Percentiles rank a stretch among this genome's conserved stretches.
Conservation (phyloP, 2,888 invertebrate species). For the Clostera curtula region DNA sequence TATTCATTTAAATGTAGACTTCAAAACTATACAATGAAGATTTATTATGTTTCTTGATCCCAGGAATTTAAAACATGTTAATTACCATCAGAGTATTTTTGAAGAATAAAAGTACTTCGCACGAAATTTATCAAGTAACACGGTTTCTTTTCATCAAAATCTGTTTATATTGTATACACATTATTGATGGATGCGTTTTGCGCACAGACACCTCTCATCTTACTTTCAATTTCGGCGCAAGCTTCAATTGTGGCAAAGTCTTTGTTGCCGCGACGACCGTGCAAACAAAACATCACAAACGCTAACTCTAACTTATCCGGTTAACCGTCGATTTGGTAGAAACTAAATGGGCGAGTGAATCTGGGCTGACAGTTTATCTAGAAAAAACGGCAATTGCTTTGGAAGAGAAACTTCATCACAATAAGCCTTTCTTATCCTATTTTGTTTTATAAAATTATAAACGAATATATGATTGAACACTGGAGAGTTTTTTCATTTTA, state of each 20-base stretch:
- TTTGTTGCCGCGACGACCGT: slow-evolving; percentile 31
- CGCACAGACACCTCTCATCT: slow-evolving; percentile 34
- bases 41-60: too few relatives aligned
- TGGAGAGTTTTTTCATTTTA: too few relatives aligned
- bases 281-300: slow-evolving; percentile 15
- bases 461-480: too few relatives aligned
- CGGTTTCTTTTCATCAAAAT: slow-evolving; percentile 10
- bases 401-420: slow-evolving; percentile 9
- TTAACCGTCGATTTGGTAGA: slow-evolving; percentile 14
- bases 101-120: too few relatives aligned
- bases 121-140: slow-evolving; percentile 18
- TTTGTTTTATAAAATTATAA: too few relatives aligned
- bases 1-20: too few relatives aligned
- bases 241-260: slow-evolving; percentile 30
- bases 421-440: slow-evolving; percentile 5
- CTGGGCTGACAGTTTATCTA: slow-evolving; percentile 7
- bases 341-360: slow-evolving; percentile 8
- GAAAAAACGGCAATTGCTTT: slow-evolving; percentile 10
- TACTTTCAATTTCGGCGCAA: slow-evolving; percentile 53
- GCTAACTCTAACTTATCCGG: slow-evolving; percentile 10
- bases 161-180: slow-evolving; percentile 13
- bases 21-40: too few relatives aligned
- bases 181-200: slow-evolving; percentile 17
- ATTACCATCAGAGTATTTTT: too few relatives aligned
- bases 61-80: too few relatives aligned